Base-by-base conservation (phyloP, 2,888 invertebrate genomes). In the Cheilosia grossa region DNA sequence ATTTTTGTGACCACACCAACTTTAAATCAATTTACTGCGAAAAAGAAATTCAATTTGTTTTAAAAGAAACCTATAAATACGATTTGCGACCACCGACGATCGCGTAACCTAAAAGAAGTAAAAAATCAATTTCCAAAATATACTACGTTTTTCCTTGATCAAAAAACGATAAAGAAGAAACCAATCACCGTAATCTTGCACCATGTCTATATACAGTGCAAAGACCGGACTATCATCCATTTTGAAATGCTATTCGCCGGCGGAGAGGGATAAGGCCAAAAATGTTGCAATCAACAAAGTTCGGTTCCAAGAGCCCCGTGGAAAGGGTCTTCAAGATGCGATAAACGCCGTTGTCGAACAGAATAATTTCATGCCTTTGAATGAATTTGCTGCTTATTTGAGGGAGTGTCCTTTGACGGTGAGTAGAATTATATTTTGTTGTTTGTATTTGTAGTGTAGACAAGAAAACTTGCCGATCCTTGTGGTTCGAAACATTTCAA, bases 181-280 rank as follows among this genome's bases (percentile, higher is more conserved):
- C 59, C 13, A n/a, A 44, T 4, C 15, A 58, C 44, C 37, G 10
- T 10, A 37, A 37, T 37, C 10, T 37, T 7, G 6, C 37, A 88
- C 59, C 27, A 91, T 91, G 91, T 91, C 91, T 7, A 85, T 90
- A 4, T 89, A 88, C 58, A 90, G 89, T 59, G 89, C 86, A 10
- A 91, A 89, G 80, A 90, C 91, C 4, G 88, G 89, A 49, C 69
- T 89, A 27, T 88, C 90, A 19, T 92, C 92, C 30, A 91, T 91
- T 75, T 87, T 92, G 10, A 91, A 91, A 72, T 27, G 87, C 0
- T 91, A 89, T 80, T 88, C 89, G 4, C 86, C 88, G n/a, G 86
- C 87, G 1, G 90, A 91, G 54, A 89, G 91, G 2, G 91, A 92
- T 40, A 90, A 89, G n/a, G 87, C 89, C 0, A 92, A 91, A 72